Conservation (phyloP, 2,888 invertebrate genomes). For the Eristalis intricaria region DNA sequence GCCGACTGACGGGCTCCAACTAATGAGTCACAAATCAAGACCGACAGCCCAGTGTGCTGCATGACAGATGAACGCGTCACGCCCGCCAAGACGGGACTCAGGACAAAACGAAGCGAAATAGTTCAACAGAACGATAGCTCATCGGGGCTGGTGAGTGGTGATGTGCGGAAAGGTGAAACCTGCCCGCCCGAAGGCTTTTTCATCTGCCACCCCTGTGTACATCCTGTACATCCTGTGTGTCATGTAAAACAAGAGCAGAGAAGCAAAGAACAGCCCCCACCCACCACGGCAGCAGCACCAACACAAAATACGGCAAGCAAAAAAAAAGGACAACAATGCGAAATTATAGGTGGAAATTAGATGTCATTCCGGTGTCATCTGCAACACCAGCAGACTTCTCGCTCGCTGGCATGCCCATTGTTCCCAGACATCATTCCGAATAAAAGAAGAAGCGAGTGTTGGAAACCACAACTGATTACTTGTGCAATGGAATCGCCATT, state of each 20-base stretch:
- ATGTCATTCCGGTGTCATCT: slow-evolving; percentile 71
- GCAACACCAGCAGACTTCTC: slow-evolving; percentile 62
- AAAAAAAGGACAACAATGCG: slow-evolving; percentile 63
- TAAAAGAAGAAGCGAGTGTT: slow-evolving; percentile 45
- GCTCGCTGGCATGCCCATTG: slow-evolving; percentile 65
- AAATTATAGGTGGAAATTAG: slow-evolving; percentile 72
- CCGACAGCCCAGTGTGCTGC: slow-evolving; percentile 35
- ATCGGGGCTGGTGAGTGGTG: background rate
- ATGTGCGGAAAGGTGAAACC: slow-evolving; percentile 56
- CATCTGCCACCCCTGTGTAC: slow-evolving; percentile 48
- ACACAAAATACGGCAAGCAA: slow-evolving; percentile 3
- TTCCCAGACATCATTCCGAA: slow-evolving; percentile 53
- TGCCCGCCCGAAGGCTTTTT: slow-evolving; percentile 48
- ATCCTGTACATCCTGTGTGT: slow-evolving; percentile 29
- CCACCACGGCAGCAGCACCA: slow-evolving; percentile 6
- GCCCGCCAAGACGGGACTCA: background rate
- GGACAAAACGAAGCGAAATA: background rate
- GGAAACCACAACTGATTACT: slow-evolving; percentile 68
- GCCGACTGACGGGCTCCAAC: slow-evolving; percentile 23
- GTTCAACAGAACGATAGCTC: slow-evolving; percentile 7
- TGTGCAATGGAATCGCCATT: slow-evolving; percentile 58
- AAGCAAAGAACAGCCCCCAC: slow-evolving; percentile 4
- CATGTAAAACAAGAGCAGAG: slow-evolving; percentile 12
- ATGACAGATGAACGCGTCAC: slow-evolving; percentile 6
- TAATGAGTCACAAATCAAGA: slow-evolving; percentile 56